Conservation (phyloP, 2,888 invertebrate genomes). For the Deroplatys truncata region DNA sequence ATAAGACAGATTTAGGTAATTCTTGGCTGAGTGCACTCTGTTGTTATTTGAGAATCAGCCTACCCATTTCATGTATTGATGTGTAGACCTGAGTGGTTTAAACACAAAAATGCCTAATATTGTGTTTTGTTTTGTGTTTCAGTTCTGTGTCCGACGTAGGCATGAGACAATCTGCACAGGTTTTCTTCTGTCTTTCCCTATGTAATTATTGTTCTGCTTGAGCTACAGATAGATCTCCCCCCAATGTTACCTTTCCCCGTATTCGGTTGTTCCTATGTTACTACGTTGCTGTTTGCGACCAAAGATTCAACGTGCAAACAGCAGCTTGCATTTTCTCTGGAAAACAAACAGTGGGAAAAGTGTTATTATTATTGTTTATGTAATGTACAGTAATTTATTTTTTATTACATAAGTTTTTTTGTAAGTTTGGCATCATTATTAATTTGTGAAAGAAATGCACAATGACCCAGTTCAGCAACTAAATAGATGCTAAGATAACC, state of each 20-base stretch:
- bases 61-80: too few relatives aligned
- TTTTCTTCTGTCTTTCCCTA: not conserved
- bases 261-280: not conserved
- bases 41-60: too few relatives aligned
- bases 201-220: not conserved
- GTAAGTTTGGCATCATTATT: not conserved
- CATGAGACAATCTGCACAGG: not conserved
- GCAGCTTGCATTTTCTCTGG: too few relatives aligned
- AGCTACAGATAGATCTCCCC: not conserved
- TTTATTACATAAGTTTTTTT: not conserved
- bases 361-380: not conserved
- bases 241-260: not conserved
- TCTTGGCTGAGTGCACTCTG: too few relatives aligned
- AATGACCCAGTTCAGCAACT: not conserved
- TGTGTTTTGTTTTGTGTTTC: conserved; percentile 39
- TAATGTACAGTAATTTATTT: not conserved
- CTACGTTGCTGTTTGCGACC: not conserved
- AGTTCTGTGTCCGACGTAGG: conserved; percentile 76
- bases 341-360: not conserved
- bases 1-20: too few relatives aligned
- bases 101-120: not conserved
- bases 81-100: too few relatives aligned
- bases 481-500: not conserved
- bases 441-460: not conserved
- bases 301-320: not conserved